Evolutionary conservation across 2,888 invertebrate species (phyloP), one percentile per base, ranked within the genome.

Genomic region (Holacanthella duospinosa): DNA sequence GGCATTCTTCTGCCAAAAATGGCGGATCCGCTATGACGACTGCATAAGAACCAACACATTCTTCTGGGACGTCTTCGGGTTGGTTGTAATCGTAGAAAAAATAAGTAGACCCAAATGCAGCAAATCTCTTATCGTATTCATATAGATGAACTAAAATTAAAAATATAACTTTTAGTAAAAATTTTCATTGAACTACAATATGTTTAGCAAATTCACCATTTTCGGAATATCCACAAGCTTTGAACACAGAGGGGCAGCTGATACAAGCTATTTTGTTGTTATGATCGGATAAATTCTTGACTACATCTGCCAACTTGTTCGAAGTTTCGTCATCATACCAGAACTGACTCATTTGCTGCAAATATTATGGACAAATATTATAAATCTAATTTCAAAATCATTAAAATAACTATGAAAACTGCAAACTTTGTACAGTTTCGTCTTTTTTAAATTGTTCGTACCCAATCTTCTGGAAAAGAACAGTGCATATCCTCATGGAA

Each of bases 311-410:
- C n/a, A 96, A 77, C 1, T 77, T 77, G 29, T 82, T 79, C 53
- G 89, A 86, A 0, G 96, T 96, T 2, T 80, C 77, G 48, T 89
- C 86, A 74, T 88, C 86, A 75, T 97, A 97, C 96, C 96, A 97
- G 80, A 97, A 96, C 78, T 96, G 96, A 75, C 94, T 94, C 48
- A 96, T 79, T 90, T 96, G 93, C 94, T 93, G 77, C 9, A 81
- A 80, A 54, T n/a, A n/a, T n/a, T n/a, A n/a, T n/a, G n/a, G n/a
- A n/a, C n/a, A n/a, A n/a, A 61, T 57, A n/a, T 55, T 43, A 12
- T 21, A 55, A 54, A 26, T 29, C 6, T 58, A 25, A 9, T 59
- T 9, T 26, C 19, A 26, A 56, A 12, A 24, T 56, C 16, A 56
- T 26, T 27, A 12, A 56, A 26, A 9, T 12, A 16, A 43, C 12